Evolutionary conservation across 2,797 vertebrate genomes (phyloP), one percentile per base, ranked within the genome.

Genomic region (Melanogrammus aeglefinus): DNA sequence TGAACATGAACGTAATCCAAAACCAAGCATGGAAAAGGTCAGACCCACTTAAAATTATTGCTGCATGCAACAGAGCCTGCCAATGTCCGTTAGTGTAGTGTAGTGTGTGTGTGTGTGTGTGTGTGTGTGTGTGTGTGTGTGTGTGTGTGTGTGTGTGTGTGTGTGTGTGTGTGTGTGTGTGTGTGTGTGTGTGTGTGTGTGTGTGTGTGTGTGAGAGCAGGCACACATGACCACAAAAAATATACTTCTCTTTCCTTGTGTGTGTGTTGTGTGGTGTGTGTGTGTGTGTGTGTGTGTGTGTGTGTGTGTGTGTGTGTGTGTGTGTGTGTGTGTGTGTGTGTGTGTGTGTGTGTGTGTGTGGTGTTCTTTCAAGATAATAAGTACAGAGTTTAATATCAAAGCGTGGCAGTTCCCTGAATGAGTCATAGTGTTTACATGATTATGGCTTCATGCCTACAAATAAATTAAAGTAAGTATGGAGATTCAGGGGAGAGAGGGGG

Each of bases 371-470:
- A 21, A 57, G 47, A 57, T 57, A 18, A 57, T 63, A 63, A 63
- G 47, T 63, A 63, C 57, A 24, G 7, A 63, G 57, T 63, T 9
- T 27, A 66, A 66, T 66, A 66, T 66, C 63, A 71, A 38, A 69
- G 75, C 12, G 18, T 44, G 63, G 35, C 31, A 76, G 39, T 71
- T 18, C 27, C 75, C 44, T 71, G 36, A 70, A 36, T 71, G 16
- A 41, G 36, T 70, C 38, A 70, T 70, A 29, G 63, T 66, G 63
- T 70, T 70, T 76, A 39, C 35, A 69, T 76, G 39, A 70, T 76
- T 71, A 70, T 44, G 36, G 63, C 39, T 71, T 71, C 14, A 44
- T 31, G 38, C 36, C 36, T 70, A 71, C 63, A 27, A 27, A 66
- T 66, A 66, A 27, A 66, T 27, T 2, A 27, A 66, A 66, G 63